phyloP scores from a whole-genome alignment of 2,888 invertebrate genomes.

The Philereme transversata region DNA sequence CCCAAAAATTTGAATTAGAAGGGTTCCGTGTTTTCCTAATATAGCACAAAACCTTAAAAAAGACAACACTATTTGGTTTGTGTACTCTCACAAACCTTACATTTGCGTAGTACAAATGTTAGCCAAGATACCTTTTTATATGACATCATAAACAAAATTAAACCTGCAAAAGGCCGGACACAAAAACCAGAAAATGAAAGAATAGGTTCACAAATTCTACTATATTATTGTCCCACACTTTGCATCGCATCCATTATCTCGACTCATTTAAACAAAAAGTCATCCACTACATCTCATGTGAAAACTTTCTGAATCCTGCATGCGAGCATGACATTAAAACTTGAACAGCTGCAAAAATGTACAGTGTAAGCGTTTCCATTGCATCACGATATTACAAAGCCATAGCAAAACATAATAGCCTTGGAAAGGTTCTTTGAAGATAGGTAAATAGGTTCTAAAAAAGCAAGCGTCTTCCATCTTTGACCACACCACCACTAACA shows the following conservation, averaged over 20 bases:
- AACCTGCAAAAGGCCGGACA: slow-evolving; percentile 1
- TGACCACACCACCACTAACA: no score
- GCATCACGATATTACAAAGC: slow-evolving; percentile 3
- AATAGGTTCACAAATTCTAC: slow-evolving; percentile 17
- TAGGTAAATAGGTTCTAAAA: neutral
- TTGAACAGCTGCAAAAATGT: slow-evolving; percentile 31
- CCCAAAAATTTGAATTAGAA: no score
- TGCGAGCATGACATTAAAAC: slow-evolving; percentile 33
- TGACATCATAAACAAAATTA: neutral
- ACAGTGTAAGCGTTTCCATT: slow-evolving; percentile 2
- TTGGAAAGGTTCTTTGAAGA: no score
- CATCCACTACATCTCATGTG: slow-evolving; percentile 31
- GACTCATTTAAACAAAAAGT: slow-evolving; percentile 27
- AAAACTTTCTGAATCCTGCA: slow-evolving; percentile 28
- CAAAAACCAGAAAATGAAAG: slow-evolving; percentile 11
- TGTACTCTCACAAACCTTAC: neutral
- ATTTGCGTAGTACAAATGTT: neutral
- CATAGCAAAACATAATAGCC: neutral
- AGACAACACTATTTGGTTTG: no score
- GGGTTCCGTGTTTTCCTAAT: no score
- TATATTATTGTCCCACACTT: slow-evolving; percentile 16
- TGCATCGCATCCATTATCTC: slow-evolving; percentile 26
- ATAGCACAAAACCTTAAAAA: no score
- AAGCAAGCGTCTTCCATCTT: neutral
- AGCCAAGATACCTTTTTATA: neutral